Base-by-base conservation (phyloP, 2,797 vertebrate species). In the Manis crassicaudata region DNA sequence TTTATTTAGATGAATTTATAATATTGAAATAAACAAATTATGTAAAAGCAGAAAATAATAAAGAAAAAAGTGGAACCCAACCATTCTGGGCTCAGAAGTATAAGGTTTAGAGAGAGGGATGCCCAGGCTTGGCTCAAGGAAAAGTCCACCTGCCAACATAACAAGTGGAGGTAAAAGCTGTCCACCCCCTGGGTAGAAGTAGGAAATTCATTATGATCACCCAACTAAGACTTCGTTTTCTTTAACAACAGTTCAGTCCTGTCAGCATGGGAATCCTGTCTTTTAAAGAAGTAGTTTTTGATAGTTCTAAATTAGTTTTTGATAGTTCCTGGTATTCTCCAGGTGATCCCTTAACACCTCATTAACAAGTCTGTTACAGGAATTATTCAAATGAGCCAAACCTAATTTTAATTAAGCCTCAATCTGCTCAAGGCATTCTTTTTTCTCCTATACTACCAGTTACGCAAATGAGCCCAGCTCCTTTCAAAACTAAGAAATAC, bases 331-430 rank as follows among this genome's bases (percentile, higher is more conserved):
- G 56, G 63, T 77, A 93, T 97, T 98, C 97, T 96, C 94, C 97
- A 98, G 89, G 97, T 98, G 98, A 97, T 98, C 98, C 97, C 97
- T 98, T 98, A 98, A 97, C 97, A 98, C 97, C 79, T 97, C 97
- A 98, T 98, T 98, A 98, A 98, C 97, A 98, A 98, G 79, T 96
- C 88, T 88, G 93, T 98, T 98, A 98, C 58, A 98, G 90, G 94
- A 96, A 79, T 88, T 98, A 98, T 98, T 98, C 97, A 98, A 98
- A 98, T 96, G 92, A 97, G 91, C 65, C 58, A 17, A 97, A 95
- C 83, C 95, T 96, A 98, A 98, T 95, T 96, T 88, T 98, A 98
- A 98, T 93, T 97, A 96, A 97, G 98, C 40, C 80, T 96, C 84
- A 94, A 67, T 67, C 50, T 90, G 70, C 58, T 76, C 35, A 96